Percentiles rank a stretch among this genome's conserved stretches.
Evolutionary conservation across 2,113 vertebrate genomes (phyloP).

Genomic region (Chionomys nivalis): DNA sequence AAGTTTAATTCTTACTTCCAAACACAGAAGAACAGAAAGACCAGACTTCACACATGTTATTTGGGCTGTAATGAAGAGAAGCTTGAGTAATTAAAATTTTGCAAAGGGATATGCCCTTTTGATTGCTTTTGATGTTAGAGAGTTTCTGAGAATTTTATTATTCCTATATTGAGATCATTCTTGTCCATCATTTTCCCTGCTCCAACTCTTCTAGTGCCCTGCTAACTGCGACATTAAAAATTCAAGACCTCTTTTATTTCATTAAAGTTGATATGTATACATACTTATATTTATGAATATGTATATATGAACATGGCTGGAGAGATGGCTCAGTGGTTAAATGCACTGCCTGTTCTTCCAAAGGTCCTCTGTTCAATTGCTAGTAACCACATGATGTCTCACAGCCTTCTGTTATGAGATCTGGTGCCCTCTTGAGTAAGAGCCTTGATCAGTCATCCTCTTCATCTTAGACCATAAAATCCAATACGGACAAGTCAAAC

Average conservation of each 20-base stretch:
- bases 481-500: too few species aligned
- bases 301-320: too few species aligned
- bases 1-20: not conserved
- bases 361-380: too few species aligned
- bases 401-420: too few species aligned
- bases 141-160: not conserved
- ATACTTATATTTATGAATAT: not conserved
- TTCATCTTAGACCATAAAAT: too few species aligned
- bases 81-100: not conserved
- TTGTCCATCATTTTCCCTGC: accelerated
- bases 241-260: not conserved
- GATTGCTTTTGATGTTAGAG: not conserved
- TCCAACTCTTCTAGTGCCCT: too few species aligned
- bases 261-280: not conserved
- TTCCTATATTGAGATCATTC: not conserved
- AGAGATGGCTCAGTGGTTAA: too few species aligned
- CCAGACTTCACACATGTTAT: not conserved
- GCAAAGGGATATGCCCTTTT: not conserved
- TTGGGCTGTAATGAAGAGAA: not conserved
- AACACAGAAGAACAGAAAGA: not conserved
- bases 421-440: too few species aligned
- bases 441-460: too few species aligned
- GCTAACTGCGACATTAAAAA: not conserved
- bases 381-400: too few species aligned
- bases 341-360: too few species aligned